phyloP scores from a whole-genome alignment of 2,888 invertebrate species.

The Acanthosoma haemorrhoidale region DNA sequence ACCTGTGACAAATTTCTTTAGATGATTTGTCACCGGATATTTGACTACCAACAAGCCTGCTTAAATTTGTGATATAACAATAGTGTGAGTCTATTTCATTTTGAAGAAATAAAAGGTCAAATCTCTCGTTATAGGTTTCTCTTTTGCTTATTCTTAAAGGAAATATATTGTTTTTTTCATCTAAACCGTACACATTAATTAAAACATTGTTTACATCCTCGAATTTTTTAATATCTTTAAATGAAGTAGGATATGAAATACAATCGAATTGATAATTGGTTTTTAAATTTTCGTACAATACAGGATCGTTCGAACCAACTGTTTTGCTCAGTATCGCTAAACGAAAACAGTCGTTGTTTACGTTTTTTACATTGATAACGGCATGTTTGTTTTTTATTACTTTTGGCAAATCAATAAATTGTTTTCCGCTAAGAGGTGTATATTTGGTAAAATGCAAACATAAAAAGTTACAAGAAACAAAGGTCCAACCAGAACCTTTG shows the following conservation, averaged over 20 bases:
- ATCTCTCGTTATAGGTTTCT: not conserved
- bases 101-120: not conserved
- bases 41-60: no score
- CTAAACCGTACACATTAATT: slow-evolving; percentile 5
- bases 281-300: not conserved
- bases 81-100: no score
- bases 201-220: not conserved
- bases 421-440: not conserved
- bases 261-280: not conserved
- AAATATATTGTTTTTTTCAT: not conserved
- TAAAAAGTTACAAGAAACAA: not conserved
- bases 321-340: not conserved
- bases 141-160: slow-evolving; percentile 4
- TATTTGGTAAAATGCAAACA: not conserved
- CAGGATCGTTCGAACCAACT: not conserved
- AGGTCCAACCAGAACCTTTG: not conserved
- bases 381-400: not conserved
- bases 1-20: no score
- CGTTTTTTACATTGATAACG: not conserved
- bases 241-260: not conserved
- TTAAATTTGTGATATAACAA: no score
- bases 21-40: no score
- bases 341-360: not conserved
- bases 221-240: no score
- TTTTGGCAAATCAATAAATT: not conserved